These are phyloP conservation scores for Philhelius pedissequus DNA, from an alignment of 2,888 invertebrate genomes.

Conservation along the genomic window DNA sequence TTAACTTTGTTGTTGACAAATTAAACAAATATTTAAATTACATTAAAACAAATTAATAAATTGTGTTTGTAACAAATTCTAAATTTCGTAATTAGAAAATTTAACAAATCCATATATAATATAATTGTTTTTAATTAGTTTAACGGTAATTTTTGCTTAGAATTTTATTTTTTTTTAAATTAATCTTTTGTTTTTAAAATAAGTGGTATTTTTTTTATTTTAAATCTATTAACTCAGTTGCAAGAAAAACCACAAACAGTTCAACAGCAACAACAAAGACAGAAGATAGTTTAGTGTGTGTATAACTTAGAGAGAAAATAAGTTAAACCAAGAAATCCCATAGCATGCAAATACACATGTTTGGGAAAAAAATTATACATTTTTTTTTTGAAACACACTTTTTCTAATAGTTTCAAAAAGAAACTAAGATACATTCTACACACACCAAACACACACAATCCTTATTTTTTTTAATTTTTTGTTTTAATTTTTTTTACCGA, in stretches of 20 bases:
- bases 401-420: neutral
- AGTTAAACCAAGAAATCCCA: slow-evolving; percentile 12
- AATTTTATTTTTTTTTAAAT: slow-evolving; percentile 26
- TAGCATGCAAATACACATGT: slow-evolving; percentile 40
- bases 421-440: slow-evolving; percentile 52
- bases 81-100: slow-evolving; percentile 41
- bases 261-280: slow-evolving; percentile 61
- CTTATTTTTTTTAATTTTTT: slow-evolving; percentile 39
- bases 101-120: slow-evolving; percentile 36
- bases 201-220: slow-evolving; percentile 5
- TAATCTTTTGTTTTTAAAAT: slow-evolving; percentile 24
- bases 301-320: slow-evolving; percentile 11
- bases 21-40: slow-evolving; percentile 32
- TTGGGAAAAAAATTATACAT: neutral
- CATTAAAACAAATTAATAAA: neutral
- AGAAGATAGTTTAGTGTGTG: slow-evolving; percentile 68
- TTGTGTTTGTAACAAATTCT: slow-evolving; percentile 55
- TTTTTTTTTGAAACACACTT: slow-evolving; percentile 15
- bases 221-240: slow-evolving; percentile 24
- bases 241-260: slow-evolving; percentile 3
- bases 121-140: slow-evolving; percentile 49
- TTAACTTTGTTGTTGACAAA: slow-evolving; percentile 66
- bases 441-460: slow-evolving; percentile 71
- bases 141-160: slow-evolving; percentile 30
- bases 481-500: slow-evolving; percentile 40